These are phyloP conservation scores for Drosophila mauritiana DNA, from an alignment of 1,140 invertebrate genomes.

Conservation along the genomic window DNA sequence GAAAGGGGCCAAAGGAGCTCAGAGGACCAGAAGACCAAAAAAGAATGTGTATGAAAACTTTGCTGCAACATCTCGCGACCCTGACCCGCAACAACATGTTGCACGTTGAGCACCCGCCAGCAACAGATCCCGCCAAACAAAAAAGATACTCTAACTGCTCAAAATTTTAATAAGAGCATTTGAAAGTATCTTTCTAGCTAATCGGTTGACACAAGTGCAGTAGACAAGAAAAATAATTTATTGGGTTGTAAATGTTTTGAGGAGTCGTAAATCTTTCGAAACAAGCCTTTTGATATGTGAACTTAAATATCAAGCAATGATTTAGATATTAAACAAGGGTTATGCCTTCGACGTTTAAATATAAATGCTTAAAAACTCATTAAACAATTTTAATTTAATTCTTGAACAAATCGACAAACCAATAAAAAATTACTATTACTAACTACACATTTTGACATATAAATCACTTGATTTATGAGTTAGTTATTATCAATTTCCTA, in stretches of 20 bases:
- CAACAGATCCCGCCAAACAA: not conserved
- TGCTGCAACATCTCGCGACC: slow-evolving; percentile 30
- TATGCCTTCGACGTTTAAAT: not conserved
- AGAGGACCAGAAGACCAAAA: not conserved
- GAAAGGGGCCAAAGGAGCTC: slow-evolving; percentile 7
- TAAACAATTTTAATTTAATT: too few relatives aligned
- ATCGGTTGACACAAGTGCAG: not conserved
- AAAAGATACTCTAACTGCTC: not conserved
- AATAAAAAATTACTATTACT: too few relatives aligned
- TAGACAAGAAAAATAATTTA: not conserved
- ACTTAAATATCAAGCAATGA: not conserved
- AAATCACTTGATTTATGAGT: too few relatives aligned
- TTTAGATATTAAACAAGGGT: slow-evolving; percentile 1
- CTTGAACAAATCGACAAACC: too few relatives aligned
- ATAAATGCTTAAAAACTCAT: not conserved
- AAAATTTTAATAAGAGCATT: not conserved
- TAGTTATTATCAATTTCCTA: too few relatives aligned
- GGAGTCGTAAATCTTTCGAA: slow-evolving; percentile 1
- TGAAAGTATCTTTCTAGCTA: not conserved
- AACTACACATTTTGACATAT: too few relatives aligned
- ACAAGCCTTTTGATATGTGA: not conserved
- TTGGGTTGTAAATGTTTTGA: not conserved
- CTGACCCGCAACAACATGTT: slow-evolving; percentile 79
- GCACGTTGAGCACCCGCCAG: slow-evolving; percentile 51
- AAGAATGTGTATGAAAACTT: not conserved